phyloP scores from a whole-genome alignment of 2,797 vertebrate genomes.

The Sebastes wilsoni region DNA sequence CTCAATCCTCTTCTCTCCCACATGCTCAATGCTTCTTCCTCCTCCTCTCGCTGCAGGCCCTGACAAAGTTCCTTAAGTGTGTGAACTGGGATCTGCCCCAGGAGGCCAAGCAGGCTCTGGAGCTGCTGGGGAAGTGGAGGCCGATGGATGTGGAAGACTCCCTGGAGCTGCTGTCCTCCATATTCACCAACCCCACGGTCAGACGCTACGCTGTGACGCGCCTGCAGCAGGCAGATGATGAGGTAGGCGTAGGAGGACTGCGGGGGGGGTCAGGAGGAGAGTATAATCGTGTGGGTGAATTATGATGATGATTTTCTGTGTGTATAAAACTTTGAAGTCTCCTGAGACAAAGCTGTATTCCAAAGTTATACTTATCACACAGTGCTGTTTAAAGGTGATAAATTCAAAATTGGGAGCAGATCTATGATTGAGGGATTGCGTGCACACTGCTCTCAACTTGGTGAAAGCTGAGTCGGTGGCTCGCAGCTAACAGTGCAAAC shows the following conservation, averaged over 20 bases:
- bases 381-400: not conserved
- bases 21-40: not conserved
- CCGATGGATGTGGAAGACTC: conserved; percentile 99
- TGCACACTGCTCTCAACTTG: not conserved
- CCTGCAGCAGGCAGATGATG: conserved; percentile 95
- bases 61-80: conserved; percentile 99
- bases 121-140: conserved; percentile 96
- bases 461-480: not conserved
- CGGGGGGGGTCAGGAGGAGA: not conserved
- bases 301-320: not conserved
- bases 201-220: conserved; percentile 94
- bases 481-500: not conserved
- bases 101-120: conserved; percentile 97
- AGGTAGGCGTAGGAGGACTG: conserved; percentile 78
- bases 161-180: conserved; percentile 93
- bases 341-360: not conserved
- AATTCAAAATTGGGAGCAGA: not conserved
- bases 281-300: not conserved
- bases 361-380: not conserved
- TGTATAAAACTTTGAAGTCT: not conserved
- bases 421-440: not conserved
- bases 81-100: conserved; percentile 98
- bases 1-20: not conserved
- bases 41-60: conserved; percentile 82
- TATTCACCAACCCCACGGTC: conserved; percentile 94